These are phyloP conservation scores for Pao palembangensis DNA, from an alignment of 2,113 vertebrate species.

Conservation along the genomic window DNA sequence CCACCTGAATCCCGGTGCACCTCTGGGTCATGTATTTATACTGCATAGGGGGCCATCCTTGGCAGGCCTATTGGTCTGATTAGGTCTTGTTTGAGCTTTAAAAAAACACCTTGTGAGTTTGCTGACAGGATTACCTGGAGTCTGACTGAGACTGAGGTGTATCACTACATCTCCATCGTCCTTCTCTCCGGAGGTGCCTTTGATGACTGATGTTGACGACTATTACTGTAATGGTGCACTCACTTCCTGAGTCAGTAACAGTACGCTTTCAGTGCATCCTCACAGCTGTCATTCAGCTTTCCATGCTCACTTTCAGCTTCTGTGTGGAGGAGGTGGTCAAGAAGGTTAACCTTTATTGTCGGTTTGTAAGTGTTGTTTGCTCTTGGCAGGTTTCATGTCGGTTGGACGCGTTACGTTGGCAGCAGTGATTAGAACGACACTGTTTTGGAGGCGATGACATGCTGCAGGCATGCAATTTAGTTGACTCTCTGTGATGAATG, in stretches of 20 bases:
- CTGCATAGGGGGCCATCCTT: no score
- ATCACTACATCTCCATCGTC: neutral
- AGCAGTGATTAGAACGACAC: slow-evolving; percentile 6
- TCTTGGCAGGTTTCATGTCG: slow-evolving; percentile 29
- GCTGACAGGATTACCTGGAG: no score
- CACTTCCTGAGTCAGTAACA: slow-evolving; percentile 30
- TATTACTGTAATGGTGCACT: slow-evolving; percentile 52
- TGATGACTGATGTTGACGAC: neutral
- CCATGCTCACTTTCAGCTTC: slow-evolving; percentile 51
- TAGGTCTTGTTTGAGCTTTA: no score
- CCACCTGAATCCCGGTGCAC: no score
- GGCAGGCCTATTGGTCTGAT: no score
- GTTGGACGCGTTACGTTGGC: slow-evolving; percentile 5
- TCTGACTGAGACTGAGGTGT: neutral
- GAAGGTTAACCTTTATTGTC: slow-evolving; percentile 35
- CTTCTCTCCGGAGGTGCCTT: slow-evolving; percentile 20
- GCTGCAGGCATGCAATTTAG: slow-evolving; percentile 18
- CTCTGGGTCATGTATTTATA: no score
- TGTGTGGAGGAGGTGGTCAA: slow-evolving; percentile 27
- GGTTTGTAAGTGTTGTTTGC: slow-evolving; percentile 31
- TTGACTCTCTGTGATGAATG: slow-evolving; percentile 26
- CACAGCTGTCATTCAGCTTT: slow-evolving; percentile 47
- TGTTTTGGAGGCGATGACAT: slow-evolving; percentile 37
- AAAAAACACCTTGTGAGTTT: no score
- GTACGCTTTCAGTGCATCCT: slow-evolving; percentile 48